Percentiles rank a stretch among this genome's conserved stretches.
phyloP scores from a whole-genome alignment of 2,888 invertebrate species.

The Harpalus rufipes region DNA sequence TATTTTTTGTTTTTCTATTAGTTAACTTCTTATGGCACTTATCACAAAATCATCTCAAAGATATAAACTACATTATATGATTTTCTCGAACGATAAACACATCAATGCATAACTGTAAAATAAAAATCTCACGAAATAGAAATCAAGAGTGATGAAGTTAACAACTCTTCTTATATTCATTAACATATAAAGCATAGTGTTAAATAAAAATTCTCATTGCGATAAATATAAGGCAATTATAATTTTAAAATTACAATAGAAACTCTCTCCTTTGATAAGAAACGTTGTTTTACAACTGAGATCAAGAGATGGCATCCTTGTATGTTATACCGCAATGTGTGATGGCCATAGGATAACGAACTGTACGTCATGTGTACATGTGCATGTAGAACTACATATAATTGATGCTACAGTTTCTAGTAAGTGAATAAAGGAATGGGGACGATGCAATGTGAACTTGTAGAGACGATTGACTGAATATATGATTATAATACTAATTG shows the following conservation, averaged over 20 bases:
- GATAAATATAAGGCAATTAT: conserved; percentile 45
- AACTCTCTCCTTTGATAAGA: conserved; percentile 9
- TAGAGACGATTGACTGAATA: neutral
- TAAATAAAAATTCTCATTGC: conserved; percentile 34
- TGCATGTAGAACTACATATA: conserved; percentile 39
- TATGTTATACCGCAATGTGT: conserved; percentile 15
- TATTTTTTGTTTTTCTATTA: neutral
- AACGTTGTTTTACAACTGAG: conserved; percentile 1
- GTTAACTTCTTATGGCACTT: neutral
- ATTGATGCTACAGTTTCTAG: conserved; percentile 35
- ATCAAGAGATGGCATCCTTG: conserved; percentile 25
- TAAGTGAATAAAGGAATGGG: conserved; percentile 20
- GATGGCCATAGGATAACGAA: conserved; percentile 30
- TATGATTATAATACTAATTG: conserved; percentile 12
- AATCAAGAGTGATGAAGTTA: conserved; percentile 20
- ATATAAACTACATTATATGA: neutral
- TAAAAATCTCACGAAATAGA: conserved; percentile 16
- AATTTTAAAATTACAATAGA: conserved; percentile 43
- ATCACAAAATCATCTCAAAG: neutral
- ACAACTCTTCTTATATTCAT: neutral
- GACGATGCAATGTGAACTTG: conserved; percentile 2
- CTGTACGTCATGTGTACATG: conserved; percentile 38
- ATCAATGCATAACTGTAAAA: conserved; percentile 23
- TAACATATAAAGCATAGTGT: conserved; percentile 1
- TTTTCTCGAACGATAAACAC: conserved; percentile 9